phyloP scores from a whole-genome alignment of 2,797 vertebrate species.

The Rhabdophis nuchalis region DNA sequence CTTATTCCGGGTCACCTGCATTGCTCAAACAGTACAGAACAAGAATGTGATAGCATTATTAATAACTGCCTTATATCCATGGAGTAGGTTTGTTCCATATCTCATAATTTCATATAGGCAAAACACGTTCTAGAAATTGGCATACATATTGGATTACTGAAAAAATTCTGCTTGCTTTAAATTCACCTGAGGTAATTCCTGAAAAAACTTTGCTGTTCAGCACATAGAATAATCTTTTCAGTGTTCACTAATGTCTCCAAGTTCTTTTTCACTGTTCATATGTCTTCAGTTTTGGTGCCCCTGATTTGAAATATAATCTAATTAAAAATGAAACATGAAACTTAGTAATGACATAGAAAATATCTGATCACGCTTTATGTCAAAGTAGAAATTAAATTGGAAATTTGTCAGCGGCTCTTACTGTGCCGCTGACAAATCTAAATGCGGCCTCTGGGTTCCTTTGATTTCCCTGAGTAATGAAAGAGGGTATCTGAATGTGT shows the following conservation, averaged over 20 bases:
- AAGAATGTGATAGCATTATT: not conserved
- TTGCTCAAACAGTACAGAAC: not conserved
- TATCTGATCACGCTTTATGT: not conserved
- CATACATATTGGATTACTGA: not conserved
- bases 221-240: not conserved
- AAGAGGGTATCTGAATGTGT: constrained; percentile 13
- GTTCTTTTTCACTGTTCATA: not conserved
- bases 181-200: not conserved
- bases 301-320: not conserved
- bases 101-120: not conserved
- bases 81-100: not conserved
- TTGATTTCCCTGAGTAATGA: not conserved
- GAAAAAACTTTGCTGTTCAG: not conserved
- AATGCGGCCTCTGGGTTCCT: not conserved
- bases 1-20: not conserved
- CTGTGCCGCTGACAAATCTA: constrained; percentile 6
- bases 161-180: not conserved
- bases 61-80: not conserved
- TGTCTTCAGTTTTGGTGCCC: not conserved
- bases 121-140: not conserved
- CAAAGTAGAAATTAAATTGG: constrained; percentile 10
- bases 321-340: not conserved
- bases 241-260: not conserved
- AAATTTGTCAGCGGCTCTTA: constrained; percentile 4
- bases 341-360: not conserved